Evolutionary conservation across 37 sponge, comb jelly and placozoan genomes (phyloP).

Genomic region (Oscarella lobularis): DNA sequence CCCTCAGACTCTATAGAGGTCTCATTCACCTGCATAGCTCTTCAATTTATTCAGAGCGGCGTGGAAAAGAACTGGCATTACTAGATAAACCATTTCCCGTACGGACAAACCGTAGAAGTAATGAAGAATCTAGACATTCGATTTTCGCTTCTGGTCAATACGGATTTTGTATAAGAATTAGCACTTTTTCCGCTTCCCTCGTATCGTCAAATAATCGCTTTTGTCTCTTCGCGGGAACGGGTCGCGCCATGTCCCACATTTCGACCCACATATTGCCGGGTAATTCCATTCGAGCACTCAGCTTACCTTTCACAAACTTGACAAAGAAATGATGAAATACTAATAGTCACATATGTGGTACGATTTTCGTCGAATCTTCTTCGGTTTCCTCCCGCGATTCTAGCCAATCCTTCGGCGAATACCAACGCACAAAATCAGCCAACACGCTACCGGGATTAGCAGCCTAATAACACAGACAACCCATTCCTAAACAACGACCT

Average conservation of each 20-base stretch:
- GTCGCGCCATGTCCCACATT: conserved; percentile 59
- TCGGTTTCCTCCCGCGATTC: background rate
- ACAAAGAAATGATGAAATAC: too few species aligned
- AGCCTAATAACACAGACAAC: conserved; percentile 37
- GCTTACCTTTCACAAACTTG: conserved; percentile 54
- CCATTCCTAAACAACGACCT: background rate
- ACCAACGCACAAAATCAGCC: conserved; percentile 98
- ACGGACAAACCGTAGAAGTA: background rate
- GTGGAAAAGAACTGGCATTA: background rate
- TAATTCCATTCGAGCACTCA: conserved; percentile 79
- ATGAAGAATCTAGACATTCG: background rate
- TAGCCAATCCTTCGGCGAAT: conserved; percentile 96
- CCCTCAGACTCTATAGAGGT: too few species aligned
- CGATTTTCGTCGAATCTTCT: conserved; percentile 8
- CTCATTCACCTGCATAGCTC: background rate
- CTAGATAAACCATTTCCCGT: background rate
- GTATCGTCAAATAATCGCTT: conserved; percentile 94
- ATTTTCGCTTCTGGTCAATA: too few species aligned
- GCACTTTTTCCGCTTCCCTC: conserved; percentile 86
- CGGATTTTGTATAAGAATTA: too few species aligned
- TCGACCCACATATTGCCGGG: conserved; percentile 71
- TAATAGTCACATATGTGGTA: too few species aligned
- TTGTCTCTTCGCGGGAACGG: conserved; percentile 63
- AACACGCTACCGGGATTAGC: conserved; percentile 91
- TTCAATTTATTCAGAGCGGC: background rate